Evolutionary conservation across 2,888 invertebrate genomes (phyloP), one percentile per base, ranked within the genome.

Genomic region (Automeris io): DNA sequence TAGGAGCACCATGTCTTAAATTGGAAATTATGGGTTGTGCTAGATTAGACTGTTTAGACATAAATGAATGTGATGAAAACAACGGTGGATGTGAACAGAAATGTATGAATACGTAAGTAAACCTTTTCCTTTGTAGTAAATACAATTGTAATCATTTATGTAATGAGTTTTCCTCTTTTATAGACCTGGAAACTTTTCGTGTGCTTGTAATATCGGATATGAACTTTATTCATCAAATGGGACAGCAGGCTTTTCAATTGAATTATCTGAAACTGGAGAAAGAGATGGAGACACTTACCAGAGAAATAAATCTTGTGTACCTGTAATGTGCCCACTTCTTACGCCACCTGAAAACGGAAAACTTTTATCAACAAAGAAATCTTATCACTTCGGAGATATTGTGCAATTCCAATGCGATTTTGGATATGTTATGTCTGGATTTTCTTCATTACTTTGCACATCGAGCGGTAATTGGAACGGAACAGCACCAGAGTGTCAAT

Each of bases 21-120:
- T 78, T 97, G 42, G 97, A 97, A 88, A 89, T 96, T 23, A 96
- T 96, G 95, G 97, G 97, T 11, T 97, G 97, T 65, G 94, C 95
- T 0, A 89, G 96, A 50, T 87, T 96, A 50, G 96, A 97, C 63
- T 97, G 97, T 66, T 88, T 90, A 9, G 97, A 97, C 63, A 89
- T 95, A 31, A 96, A 97, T 61, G 97, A 97, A 69, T 97, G 97
- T 65, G 89, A 90, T 31, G 90, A 89, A 19, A 91, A 92, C 51
- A 97, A 97, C 61, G 97, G 97, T 8, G 96, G 96, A 9, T 97
- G 97, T 72, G 95, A 96, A 61, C 97, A 97, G 61, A 96, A 96
- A 77, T 97, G 97, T 76, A 88, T 95, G 29, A 97, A 97, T 66
- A 90, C 86, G 89, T 89, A 72, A 75, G 83, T 77, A 33, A n/a